Evolutionary conservation across 2,888 invertebrate genomes (phyloP), one percentile per base, ranked within the genome.

Genomic region (Aphodius granarius): DNA sequence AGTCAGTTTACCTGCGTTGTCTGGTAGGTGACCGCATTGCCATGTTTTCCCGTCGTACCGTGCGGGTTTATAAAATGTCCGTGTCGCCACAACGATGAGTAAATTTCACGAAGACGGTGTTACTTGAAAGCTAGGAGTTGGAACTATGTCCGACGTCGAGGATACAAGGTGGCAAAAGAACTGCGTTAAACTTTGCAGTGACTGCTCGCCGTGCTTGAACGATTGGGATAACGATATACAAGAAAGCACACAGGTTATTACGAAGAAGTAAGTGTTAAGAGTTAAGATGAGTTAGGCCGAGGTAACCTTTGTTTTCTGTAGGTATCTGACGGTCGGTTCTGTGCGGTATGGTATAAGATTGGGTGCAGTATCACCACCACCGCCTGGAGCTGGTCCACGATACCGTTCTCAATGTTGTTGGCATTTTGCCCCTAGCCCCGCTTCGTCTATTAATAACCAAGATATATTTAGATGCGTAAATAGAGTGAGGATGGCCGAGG

Each of bases 331-430:
- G 85, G 90, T 93, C 87, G 92, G 92, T 83, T 91, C 92, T 83
- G 92, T 92, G 86, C 91, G 92, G 85, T 93, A 92, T 89, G 92
- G 92, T 81, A 91, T 92, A 82, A 91, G 92, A 83, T 89, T 91
- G 84, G 91, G 91, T 83, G 90, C 91, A 76, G 86, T 87, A 66
- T 87, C 87, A 23, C 87, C 87, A 75, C 87, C 87, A 80, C 87
- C 87, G 79, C 87, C 87, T 76, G 87, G 87, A 81, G 85, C 86
- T 73, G 87, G 86, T 83, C 89, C 90, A 84, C 89, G 91, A 75
- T 87, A 86, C 84, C 87, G 88, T 86, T 90, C 87, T 80, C 84
- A 84, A 79, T 86, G 85, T 81, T 86, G 86, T 81, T 85, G 82
- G 86, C 85, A 85, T 80, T 81, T 81, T 81, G 82, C 81, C 81